phyloP scores from a whole-genome alignment of 2,888 invertebrate species.

The Ypsolopha sequella region DNA sequence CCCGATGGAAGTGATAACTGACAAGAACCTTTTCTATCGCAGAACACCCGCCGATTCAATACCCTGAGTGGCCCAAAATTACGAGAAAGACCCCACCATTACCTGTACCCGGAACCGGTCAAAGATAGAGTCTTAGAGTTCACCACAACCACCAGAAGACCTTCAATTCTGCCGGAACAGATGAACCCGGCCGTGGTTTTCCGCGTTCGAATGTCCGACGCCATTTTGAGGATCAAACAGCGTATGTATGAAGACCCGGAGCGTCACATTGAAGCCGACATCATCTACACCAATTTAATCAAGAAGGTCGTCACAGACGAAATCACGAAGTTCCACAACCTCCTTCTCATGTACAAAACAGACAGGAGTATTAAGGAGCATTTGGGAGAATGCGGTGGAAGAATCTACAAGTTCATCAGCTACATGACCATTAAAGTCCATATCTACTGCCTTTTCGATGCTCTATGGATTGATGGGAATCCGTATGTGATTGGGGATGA shows the following conservation, averaged over 20 bases:
- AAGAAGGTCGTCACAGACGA: slow-evolving; percentile 62
- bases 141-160: slow-evolving; percentile 41
- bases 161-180: slow-evolving; percentile 51
- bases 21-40: slow-evolving; percentile 25
- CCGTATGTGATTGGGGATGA: slow-evolving; percentile 62
- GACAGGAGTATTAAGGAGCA: slow-evolving; percentile 60
- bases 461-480: slow-evolving; percentile 60
- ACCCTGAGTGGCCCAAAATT: slow-evolving; percentile 44
- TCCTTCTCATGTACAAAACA: slow-evolving; percentile 55
- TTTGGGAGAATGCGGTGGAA: slow-evolving; percentile 54
- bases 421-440: slow-evolving; percentile 63
- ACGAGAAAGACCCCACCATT: slow-evolving; percentile 53
- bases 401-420: slow-evolving; percentile 60
- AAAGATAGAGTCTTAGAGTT: slow-evolving; percentile 52
- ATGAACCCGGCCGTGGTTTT: slow-evolving; percentile 63
- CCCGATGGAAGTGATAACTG: slow-evolving; percentile 3
- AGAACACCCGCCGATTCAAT: slow-evolving; percentile 38
- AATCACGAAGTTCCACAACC: slow-evolving; percentile 57
- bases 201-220: slow-evolving; percentile 58
- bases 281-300: slow-evolving; percentile 57
- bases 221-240: slow-evolving; percentile 54
- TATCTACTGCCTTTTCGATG: slow-evolving; percentile 58
- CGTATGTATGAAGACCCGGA: slow-evolving; percentile 62
- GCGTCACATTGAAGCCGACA: slow-evolving; percentile 56
- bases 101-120: slow-evolving; percentile 53